Evolutionary conservation across 2,113 vertebrate genomes (phyloP).

Genomic region (Falcunculus frontatus): DNA sequence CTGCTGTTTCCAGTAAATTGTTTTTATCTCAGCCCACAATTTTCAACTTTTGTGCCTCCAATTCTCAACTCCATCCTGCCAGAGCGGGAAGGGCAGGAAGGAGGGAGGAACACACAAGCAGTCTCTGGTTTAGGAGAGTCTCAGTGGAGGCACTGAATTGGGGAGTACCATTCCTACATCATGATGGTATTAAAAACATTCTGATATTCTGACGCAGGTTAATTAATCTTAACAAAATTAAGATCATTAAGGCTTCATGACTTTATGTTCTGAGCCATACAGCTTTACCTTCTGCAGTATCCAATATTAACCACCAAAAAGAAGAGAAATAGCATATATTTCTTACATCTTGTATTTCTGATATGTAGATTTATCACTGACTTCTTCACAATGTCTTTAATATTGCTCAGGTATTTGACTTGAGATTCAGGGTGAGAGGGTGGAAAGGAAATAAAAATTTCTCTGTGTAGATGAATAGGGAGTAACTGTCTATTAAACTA

Average conservation of each 20-base stretch:
- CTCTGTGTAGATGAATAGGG: neutral
- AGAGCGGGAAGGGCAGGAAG: rapidly evolving
- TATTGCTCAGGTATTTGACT: neutral
- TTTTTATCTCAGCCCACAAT: neutral
- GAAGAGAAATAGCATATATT: neutral
- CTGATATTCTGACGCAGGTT: neutral
- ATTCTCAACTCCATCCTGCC: rapidly evolving
- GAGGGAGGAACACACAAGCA: rapidly evolving
- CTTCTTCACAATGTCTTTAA: neutral
- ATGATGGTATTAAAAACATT: neutral
- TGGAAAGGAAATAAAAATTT: neutral
- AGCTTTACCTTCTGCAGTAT: neutral
- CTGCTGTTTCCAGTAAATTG: neutral
- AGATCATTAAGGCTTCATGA: neutral
- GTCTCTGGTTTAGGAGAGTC: neutral
- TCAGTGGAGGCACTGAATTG: neutral
- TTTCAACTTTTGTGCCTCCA: neutral
- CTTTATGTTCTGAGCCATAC: neutral
- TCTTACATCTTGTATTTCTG: neutral
- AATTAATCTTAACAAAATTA: neutral
- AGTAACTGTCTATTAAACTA: neutral
- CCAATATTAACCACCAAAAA: neutral
- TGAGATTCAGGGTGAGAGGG: neutral
- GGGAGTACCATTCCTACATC: neutral
- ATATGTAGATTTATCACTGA: neutral